Base-by-base conservation (phyloP, 2,113 vertebrate genomes). In the Sylvia atricapilla region DNA sequence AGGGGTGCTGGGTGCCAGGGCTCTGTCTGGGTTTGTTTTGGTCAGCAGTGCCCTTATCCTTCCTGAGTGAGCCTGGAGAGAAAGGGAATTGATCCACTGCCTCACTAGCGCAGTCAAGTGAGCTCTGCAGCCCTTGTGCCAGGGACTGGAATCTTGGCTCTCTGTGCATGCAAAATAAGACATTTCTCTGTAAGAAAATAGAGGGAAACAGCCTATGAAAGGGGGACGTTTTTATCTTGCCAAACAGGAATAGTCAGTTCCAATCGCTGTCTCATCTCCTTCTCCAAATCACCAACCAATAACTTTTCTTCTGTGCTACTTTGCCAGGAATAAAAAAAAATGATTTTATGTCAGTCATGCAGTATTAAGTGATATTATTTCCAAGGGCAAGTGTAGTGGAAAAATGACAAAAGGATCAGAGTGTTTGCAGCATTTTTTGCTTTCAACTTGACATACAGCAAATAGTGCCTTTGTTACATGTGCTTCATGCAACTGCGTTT, bases 201-300 rank as follows among this genome's bases (percentile, higher is more conserved):
- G 84, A 93, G 84, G 82, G 85, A 93, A 95, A 31, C 86, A 33
- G 87, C 11, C 15, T 80, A 56, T 94, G 93, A 95, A 96, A 93
- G 60, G 85, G 91, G 93, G 68, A 69, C n/a, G 90, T 86, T 95
- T 95, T 95, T 86, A 86, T 96, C 92, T 86, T 96, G 90, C 94
- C 93, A 96, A 95, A 81, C 50, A 91, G 82, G 68, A 93, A 84
- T 93, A 91, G 94, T 90, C 83, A 43, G 85, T 90, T 97, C 94
- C 95, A 90, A 70, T 96, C 15, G 2, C 67, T 86, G 84, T 88
- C 92, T 95, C 43, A 11, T 89, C 89, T 90, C 84, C 78, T 64
- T 69, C 93, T 91, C 79, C 84, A 59, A 85, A 77, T 87, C 93
- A 72, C 67, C 92, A 24, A 62, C 94, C 90, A 59, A 74, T 89